A percentile compares a stretch with the other conserved stretches of the same genome.
Evolutionary conservation across 1,140 invertebrate genomes (phyloP).

Genomic region (Drosophila athabasca): DNA sequence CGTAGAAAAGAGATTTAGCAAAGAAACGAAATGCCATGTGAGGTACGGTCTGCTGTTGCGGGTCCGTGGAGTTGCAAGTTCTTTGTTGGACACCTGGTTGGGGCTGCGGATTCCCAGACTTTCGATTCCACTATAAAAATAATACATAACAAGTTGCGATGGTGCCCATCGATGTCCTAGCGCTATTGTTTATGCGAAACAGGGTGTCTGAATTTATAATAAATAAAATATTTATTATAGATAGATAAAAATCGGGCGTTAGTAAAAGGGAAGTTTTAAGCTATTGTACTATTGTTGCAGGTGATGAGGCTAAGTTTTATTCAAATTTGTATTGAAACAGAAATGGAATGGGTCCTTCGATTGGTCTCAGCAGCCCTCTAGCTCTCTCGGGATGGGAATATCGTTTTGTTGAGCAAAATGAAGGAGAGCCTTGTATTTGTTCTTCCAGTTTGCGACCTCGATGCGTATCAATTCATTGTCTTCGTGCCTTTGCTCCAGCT

Average conservation of each 20-base stretch:
- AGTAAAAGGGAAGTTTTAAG: conserved; percentile 44
- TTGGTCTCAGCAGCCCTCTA: conserved; percentile 85
- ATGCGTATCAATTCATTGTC: conserved; percentile 90
- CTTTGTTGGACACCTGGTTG: not conserved
- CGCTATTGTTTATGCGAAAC: conserved; percentile 30
- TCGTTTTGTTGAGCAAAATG: conserved; percentile 93
- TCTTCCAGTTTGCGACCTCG: conserved; percentile 90
- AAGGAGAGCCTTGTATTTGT: conserved; percentile 93
- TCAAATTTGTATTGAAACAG: conserved; percentile 46
- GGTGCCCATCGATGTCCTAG: too few relatives aligned
- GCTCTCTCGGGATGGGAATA: conserved; percentile 91
- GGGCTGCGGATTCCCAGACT: conserved; percentile 5
- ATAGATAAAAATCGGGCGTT: conserved; percentile 3
- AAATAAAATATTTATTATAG: conserved; percentile 23
- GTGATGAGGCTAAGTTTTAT: conserved; percentile 50
- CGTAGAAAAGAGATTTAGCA: conserved; percentile 87
- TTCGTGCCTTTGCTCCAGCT: conserved; percentile 92
- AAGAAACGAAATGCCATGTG: conserved; percentile 77
- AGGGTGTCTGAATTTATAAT: conserved; percentile 17
- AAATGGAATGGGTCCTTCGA: conserved; percentile 30
- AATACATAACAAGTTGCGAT: conserved; percentile 61
- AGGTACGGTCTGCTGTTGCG: not conserved
- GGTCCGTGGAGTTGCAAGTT: not conserved
- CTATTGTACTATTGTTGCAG: conserved; percentile 75
- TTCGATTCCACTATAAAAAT: not conserved